These are phyloP conservation scores for Clamator glandarius DNA, from an alignment of 2,797 vertebrate genomes.

Conservation along the genomic window DNA sequence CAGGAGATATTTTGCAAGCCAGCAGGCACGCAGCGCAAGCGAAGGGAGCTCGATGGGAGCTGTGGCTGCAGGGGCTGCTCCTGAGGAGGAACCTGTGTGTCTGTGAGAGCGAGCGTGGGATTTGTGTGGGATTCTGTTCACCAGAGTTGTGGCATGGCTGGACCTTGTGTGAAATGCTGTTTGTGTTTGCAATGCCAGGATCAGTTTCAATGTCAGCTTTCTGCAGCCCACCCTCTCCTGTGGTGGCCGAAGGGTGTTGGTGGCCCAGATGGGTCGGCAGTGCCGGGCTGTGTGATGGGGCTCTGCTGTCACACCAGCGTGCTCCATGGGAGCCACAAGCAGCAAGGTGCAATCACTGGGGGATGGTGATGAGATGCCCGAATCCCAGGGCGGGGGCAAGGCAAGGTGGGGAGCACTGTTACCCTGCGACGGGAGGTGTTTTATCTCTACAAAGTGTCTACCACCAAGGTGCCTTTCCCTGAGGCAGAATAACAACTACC, in stretches of 20 bases:
- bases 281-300: not conserved
- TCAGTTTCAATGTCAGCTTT: not conserved
- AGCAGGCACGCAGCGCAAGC: not conserved
- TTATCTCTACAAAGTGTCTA: not conserved
- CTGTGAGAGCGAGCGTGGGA: not conserved
- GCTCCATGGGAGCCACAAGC: not conserved
- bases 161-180: not conserved
- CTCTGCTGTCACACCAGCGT: not conserved
- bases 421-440: not conserved
- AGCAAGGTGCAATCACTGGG: not conserved
- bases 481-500: not conserved
- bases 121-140: not conserved
- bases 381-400: not conserved
- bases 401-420: accelerated
- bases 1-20: not conserved
- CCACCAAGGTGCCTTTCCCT: not conserved
- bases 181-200: not conserved
- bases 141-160: not conserved
- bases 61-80: not conserved
- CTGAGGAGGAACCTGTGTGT: not conserved
- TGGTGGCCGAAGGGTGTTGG: not conserved
- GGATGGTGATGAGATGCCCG: accelerated
- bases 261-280: not conserved
- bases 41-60: not conserved
- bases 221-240: not conserved